Evolutionary conservation across 2,888 invertebrate genomes (phyloP), one percentile per base, ranked within the genome.

Genomic region (Chouioia cunea): DNA sequence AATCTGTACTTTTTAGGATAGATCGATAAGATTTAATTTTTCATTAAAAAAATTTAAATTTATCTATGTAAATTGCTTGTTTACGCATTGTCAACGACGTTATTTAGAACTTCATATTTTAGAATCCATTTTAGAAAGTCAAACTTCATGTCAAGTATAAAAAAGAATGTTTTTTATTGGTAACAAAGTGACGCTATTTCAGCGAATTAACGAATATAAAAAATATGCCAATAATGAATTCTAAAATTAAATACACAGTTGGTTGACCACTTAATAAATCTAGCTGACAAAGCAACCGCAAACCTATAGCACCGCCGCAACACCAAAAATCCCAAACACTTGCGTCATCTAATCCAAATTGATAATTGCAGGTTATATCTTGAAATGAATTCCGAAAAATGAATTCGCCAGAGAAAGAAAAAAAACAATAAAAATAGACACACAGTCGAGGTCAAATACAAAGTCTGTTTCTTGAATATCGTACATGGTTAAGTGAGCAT

Each of bases 281-380:
- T 10, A n/a, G n/a, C 54, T 52, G 18, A 47, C 48, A 27, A 27
- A 27, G 27, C 27, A 27, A 27, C 12, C 36, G 12, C n/a, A n/a
- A n/a, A n/a, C n/a, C n/a, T n/a, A n/a, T n/a, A 4, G 22, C 15
- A 23, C 15, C 43, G n/a, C 27, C 60, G 54, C 46, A 46, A 22
- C 16, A 53, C 22, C 50, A 46, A 58, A 56, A 60, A 60, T 50
- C 43, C 53, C 60, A 65, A 65, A 56, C 52, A 54, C 65, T 65
- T 70, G 50, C 54, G 59, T 70, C 59, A 65, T 43, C 16, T 16
- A 4, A 46, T 16, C 14, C 57, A 71, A 71, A 66, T 65, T 56
- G 57, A 50, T 66, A 71, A 71, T 66, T 57, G 47, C 57, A 50
- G 43, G 62, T 65, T 48, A n/a, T 46, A 15, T 20, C 52, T 20